phyloP scores from a whole-genome alignment of 2,797 vertebrate genomes.

The Todus mexicanus region DNA sequence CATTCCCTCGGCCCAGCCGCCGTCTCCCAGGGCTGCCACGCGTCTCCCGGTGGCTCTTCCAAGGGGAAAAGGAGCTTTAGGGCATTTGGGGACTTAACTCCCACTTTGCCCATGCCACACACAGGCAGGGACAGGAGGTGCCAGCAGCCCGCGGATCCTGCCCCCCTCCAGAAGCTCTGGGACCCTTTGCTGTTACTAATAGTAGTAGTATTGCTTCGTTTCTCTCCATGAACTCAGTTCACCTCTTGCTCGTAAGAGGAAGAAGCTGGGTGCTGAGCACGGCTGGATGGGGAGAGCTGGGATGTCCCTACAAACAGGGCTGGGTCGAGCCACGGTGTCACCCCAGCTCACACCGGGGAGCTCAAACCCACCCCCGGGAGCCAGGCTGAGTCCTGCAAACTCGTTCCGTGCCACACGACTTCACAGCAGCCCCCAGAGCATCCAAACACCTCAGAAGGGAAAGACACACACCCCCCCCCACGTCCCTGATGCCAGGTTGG shows the following conservation, averaged over 20 bases:
- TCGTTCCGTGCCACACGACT: fast-evolving
- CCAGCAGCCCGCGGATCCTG: background rate
- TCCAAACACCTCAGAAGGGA: background rate
- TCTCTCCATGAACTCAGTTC: background rate
- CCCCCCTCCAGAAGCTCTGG: fast-evolving
- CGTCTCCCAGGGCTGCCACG: slow-evolving; percentile 14
- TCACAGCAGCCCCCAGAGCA: background rate
- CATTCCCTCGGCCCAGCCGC: background rate
- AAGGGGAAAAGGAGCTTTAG: background rate
- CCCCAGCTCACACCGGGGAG: background rate
- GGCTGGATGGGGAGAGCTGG: background rate
- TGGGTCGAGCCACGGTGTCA: fast-evolving
- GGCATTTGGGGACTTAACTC: background rate
- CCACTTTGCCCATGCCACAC: fast-evolving
- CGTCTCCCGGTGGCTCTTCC: background rate
- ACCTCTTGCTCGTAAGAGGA: background rate
- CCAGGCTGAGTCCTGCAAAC: background rate
- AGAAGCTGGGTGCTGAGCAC: background rate
- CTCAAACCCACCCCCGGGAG: background rate
- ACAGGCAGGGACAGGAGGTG: fast-evolving
- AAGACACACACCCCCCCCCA: fast-evolving
- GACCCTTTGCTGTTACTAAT: fast-evolving
- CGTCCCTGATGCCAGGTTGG: fast-evolving
- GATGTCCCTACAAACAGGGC: background rate
- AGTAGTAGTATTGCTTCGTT: background rate